Percentiles rank a stretch among this genome's conserved stretches.
These are phyloP conservation scores for Phoebastria nigripes DNA, from an alignment of 2,797 vertebrate species.

Conservation along the genomic window DNA sequence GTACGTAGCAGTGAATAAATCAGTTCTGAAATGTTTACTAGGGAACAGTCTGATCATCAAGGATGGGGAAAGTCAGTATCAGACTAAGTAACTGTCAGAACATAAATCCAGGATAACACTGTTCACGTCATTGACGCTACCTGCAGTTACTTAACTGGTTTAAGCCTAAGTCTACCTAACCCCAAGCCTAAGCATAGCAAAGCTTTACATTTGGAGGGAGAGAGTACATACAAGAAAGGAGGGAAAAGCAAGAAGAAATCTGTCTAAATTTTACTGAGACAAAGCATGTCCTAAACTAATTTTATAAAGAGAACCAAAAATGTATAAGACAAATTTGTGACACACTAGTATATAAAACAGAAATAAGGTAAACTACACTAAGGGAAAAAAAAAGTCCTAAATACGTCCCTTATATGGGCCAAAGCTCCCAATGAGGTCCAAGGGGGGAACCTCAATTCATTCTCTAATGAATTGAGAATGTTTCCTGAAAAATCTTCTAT, in stretches of 20 bases:
- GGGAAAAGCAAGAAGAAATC: not conserved
- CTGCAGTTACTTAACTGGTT: not conserved
- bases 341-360: not conserved
- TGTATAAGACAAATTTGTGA: rapidly evolving
- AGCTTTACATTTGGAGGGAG: not conserved
- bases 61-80: not conserved
- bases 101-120: not conserved
- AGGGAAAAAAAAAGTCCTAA: not conserved
- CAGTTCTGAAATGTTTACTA: constrained; percentile 32
- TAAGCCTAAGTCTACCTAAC: not conserved
- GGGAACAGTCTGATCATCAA: not conserved
- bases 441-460: not conserved
- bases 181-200: not conserved
- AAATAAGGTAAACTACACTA: not conserved
- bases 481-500: not conserved
- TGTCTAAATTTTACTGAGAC: not conserved
- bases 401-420: not conserved
- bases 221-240: not conserved
- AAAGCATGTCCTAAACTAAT: not conserved
- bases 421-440: not conserved
- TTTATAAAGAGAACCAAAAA: not conserved
- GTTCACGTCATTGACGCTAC: not conserved
- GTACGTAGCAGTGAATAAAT: constrained; percentile 15
- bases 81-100: not conserved
- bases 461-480: not conserved